These are phyloP conservation scores for Edolisoma coerulescens DNA, from an alignment of 2,113 vertebrate genomes.

Conservation along the genomic window DNA sequence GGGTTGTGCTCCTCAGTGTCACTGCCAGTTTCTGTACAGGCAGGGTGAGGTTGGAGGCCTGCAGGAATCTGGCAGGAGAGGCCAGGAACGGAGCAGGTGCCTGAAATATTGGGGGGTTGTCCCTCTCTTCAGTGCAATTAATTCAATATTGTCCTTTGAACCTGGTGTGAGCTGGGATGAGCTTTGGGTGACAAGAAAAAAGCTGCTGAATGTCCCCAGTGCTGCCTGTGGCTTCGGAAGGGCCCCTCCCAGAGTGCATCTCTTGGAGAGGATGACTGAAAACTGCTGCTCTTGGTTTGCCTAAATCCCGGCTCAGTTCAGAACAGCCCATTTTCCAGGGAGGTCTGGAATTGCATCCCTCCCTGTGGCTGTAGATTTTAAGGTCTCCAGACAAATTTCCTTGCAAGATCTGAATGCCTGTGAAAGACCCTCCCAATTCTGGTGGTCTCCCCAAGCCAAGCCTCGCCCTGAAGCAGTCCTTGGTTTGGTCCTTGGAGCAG, in stretches of 20 bases:
- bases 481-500: neutral
- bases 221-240: neutral
- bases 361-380: rapidly evolving
- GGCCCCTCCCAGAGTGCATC: neutral
- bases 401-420: neutral
- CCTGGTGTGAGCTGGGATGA: neutral
- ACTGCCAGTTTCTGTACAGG: neutral
- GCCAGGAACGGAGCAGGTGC: neutral
- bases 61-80: neutral
- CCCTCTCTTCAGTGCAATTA: neutral
- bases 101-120: rapidly evolving
- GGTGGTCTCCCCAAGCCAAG: neutral
- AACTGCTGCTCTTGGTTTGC: neutral
- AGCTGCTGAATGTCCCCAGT: neutral
- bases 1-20: neutral
- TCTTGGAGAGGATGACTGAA: neutral
- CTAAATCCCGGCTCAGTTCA: neutral
- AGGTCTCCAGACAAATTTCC: neutral
- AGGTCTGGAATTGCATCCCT: neutral
- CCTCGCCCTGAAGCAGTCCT: rapidly evolving
- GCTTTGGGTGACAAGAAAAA: neutral
- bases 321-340: neutral
- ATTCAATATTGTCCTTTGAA: neutral
- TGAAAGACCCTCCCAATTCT: rapidly evolving
- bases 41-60: neutral